These are phyloP conservation scores for Lithophane ornitopus DNA, from an alignment of 2,888 invertebrate genomes.

Conservation along the genomic window DNA sequence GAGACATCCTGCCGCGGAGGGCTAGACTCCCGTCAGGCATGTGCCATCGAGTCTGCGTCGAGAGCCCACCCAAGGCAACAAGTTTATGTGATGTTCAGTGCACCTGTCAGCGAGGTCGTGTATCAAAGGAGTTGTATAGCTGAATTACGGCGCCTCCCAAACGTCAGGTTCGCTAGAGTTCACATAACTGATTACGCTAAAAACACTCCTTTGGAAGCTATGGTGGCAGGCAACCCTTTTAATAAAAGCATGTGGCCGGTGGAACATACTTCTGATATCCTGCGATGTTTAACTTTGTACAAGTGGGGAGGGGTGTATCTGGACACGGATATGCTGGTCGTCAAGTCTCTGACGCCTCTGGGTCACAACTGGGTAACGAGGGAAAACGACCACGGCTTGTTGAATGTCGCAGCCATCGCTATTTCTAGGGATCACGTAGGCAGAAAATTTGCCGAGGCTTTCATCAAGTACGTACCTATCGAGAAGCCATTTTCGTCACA, in stretches of 20 bases:
- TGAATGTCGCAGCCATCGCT: slow-evolving; percentile 93
- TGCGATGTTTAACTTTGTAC: slow-evolving; percentile 93
- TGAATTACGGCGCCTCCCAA: slow-evolving; percentile 31
- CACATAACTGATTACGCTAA: slow-evolving; percentile 81
- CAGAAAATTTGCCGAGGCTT: slow-evolving; percentile 48
- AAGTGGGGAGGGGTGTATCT: slow-evolving; percentile 94
- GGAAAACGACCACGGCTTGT: slow-evolving; percentile 82
- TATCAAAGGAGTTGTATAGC: slow-evolving; percentile 49
- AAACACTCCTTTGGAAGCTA: slow-evolving; percentile 90
- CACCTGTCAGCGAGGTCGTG: slow-evolving; percentile 32
- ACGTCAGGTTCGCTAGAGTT: slow-evolving; percentile 58
- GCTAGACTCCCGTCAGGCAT: slow-evolving; percentile 91
- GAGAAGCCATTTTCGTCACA: not conserved
- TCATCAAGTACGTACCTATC: slow-evolving; percentile 51
- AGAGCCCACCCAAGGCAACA: slow-evolving; percentile 90
- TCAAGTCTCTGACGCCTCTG: slow-evolving; percentile 90
- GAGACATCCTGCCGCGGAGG: slow-evolving; percentile 91
- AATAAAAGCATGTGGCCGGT: slow-evolving; percentile 86
- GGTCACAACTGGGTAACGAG: slow-evolving; percentile 91
- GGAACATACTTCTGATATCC: slow-evolving; percentile 91
- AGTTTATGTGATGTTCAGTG: slow-evolving; percentile 83
- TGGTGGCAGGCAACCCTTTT: slow-evolving; percentile 87
- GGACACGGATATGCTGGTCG: slow-evolving; percentile 94
- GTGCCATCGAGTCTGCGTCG: slow-evolving; percentile 92
- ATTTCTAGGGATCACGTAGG: slow-evolving; percentile 82